These are phyloP conservation scores for Burhinus oedicnemus DNA, from an alignment of 2,113 vertebrate genomes.

Conservation along the genomic window DNA sequence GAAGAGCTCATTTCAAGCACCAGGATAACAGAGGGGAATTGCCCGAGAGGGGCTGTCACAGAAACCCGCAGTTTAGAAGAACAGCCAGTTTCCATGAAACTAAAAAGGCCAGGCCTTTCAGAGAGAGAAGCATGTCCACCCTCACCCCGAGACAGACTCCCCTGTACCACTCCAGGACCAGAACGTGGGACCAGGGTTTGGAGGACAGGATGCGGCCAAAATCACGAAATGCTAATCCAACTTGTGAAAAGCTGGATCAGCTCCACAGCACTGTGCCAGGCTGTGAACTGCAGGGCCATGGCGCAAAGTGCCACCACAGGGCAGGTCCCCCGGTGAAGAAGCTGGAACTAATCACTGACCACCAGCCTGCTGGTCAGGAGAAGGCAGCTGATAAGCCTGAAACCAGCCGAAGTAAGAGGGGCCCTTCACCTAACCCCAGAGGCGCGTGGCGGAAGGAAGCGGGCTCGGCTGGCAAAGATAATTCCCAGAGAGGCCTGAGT, in stretches of 20 bases:
- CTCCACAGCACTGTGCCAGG: background rate
- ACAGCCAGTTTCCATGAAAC: conserved; percentile 91
- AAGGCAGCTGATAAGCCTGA: conserved; percentile 77
- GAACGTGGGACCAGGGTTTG: conserved; percentile 76
- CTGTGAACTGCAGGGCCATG: background rate
- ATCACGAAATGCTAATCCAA: conserved; percentile 22
- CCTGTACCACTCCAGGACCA: conserved; percentile 75
- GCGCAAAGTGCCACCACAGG: conserved; percentile 22
- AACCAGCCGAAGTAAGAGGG: conserved; percentile 81
- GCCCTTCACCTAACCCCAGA: conserved; percentile 86
- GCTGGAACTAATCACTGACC: conserved; percentile 52
- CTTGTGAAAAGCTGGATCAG: conserved; percentile 58
- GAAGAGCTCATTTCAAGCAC: conserved; percentile 75
- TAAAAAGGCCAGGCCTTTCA: conserved; percentile 83
- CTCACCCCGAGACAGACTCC: conserved; percentile 79
- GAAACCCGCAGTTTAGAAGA: conserved; percentile 86
- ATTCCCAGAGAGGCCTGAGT: conserved; percentile 77
- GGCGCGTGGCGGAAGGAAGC: conserved; percentile 81
- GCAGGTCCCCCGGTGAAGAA: conserved; percentile 48
- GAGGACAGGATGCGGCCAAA: conserved; percentile 72
- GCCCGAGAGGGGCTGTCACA: conserved; percentile 76
- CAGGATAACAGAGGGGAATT: conserved; percentile 84
- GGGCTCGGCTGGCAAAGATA: conserved; percentile 61
- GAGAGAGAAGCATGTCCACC: conserved; percentile 91
- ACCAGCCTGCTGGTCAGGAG: conserved; percentile 4